A percentile compares a stretch with the other conserved stretches of the same genome.
These are phyloP conservation scores for Himalopsyche tibetana DNA, from an alignment of 2,888 invertebrate species.

Conservation along the genomic window DNA sequence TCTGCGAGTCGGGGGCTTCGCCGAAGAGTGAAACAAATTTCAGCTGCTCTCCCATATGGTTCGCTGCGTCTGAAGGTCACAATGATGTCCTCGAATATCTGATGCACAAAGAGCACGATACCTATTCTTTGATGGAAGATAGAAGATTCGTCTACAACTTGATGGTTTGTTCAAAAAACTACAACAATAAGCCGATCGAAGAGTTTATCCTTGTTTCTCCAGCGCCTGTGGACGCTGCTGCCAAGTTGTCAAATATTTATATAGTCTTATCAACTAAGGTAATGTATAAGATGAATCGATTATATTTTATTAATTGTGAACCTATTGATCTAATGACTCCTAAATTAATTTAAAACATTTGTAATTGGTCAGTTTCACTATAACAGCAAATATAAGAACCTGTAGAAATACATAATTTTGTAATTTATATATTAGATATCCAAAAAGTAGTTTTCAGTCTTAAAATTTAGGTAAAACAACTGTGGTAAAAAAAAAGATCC, in stretches of 20 bases:
- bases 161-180: slow-evolving; percentile 97
- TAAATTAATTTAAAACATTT: too few relatives aligned
- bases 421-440: too few relatives aligned
- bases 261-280: slow-evolving; percentile 91
- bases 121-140: slow-evolving; percentile 98
- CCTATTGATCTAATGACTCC: too few relatives aligned
- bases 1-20: slow-evolving; percentile 97
- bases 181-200: slow-evolving; percentile 96
- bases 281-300: slow-evolving; percentile 62
- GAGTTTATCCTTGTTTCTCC: slow-evolving; percentile 99
- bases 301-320: too few relatives aligned
- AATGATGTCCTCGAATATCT: slow-evolving; percentile 96
- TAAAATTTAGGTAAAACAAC: too few relatives aligned
- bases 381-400: too few relatives aligned
- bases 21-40: slow-evolving; percentile 96
- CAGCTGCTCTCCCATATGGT: slow-evolving; percentile 98
- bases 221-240: slow-evolving; percentile 99
- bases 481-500: too few relatives aligned
- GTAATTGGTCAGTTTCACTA: too few relatives aligned
- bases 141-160: slow-evolving; percentile 98
- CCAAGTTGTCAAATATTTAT: slow-evolving; percentile 95
- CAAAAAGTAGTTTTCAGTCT: too few relatives aligned
- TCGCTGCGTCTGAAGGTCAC: slow-evolving; percentile 98
- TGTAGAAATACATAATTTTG: too few relatives aligned
- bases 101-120: slow-evolving; percentile 98